Conservation (phyloP, 2,888 invertebrate species). For the Volucella inanis region DNA sequence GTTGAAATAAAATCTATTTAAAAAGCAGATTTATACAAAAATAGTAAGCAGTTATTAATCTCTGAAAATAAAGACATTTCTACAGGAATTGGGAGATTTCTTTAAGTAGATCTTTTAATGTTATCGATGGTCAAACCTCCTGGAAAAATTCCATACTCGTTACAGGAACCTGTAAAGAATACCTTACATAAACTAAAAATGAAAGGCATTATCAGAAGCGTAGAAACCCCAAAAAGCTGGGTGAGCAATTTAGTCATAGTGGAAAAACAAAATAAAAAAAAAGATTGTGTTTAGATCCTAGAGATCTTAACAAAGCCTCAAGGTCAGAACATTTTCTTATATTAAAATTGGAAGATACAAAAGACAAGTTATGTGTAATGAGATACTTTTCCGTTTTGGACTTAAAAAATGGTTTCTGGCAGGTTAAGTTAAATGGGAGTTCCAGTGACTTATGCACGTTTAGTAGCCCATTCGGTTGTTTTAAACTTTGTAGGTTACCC, state of each 20-base stretch:
- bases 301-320: constrained; percentile 25
- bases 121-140: not conserved
- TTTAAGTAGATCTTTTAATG: constrained; percentile 15
- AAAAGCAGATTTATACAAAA: constrained; percentile 5
- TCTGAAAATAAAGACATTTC: constrained; percentile 29
- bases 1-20: not conserved
- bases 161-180: constrained; percentile 12
- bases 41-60: constrained; percentile 17
- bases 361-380: constrained; percentile 13
- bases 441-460: constrained; percentile 4
- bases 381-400: constrained; percentile 14
- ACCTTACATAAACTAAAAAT: constrained; percentile 3
- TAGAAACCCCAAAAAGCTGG: constrained; percentile 16
- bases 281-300: constrained; percentile 19
- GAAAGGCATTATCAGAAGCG: constrained; percentile 17
- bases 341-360: constrained; percentile 9
- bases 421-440: too few relatives aligned
- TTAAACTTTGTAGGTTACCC: constrained; percentile 14
- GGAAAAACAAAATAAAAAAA: constrained; percentile 10
- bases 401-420: too few relatives aligned
- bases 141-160: constrained; percentile 1
- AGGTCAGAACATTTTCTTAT: constrained; percentile 12
- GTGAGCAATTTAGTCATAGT: constrained; percentile 31
- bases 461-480: constrained; percentile 2
- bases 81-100: constrained; percentile 21